Evolutionary conservation across 2,888 invertebrate genomes (phyloP).

Genomic region (Drosophila nigricruria): DNA sequence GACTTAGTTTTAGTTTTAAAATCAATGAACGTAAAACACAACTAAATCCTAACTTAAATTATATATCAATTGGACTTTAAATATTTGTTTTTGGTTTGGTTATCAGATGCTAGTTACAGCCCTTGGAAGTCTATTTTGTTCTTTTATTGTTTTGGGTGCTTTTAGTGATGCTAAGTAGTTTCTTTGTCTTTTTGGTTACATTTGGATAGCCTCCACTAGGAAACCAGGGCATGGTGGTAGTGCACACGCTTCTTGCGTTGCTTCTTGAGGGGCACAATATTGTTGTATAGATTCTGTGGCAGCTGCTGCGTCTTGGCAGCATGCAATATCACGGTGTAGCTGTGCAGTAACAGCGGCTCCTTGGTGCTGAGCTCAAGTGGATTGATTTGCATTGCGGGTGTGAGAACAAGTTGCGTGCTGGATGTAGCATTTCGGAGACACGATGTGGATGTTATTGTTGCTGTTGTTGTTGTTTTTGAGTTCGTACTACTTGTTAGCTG

Average conservation of each 20-base stretch:
- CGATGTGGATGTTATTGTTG: conserved; percentile 38
- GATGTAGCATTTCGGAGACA: conserved; percentile 63
- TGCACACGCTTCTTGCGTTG: conserved; percentile 66
- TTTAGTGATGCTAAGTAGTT: conserved; percentile 45
- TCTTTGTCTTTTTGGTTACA: conserved; percentile 39
- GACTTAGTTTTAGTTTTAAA: conserved; percentile 61
- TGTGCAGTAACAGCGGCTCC: conserved; percentile 62
- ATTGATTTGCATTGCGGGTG: conserved; percentile 48
- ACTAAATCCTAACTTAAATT: conserved; percentile 80
- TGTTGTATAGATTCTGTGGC: conserved; percentile 39
- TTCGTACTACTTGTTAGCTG: conserved; percentile 36
- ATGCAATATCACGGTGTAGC: conserved; percentile 72
- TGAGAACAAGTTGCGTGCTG: conserved; percentile 56
- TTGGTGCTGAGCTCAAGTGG: conserved; percentile 32
- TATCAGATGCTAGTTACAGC: conserved; percentile 72
- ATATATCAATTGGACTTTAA: conserved; percentile 71
- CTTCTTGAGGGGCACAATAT: conserved; percentile 37
- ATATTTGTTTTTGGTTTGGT: conserved; percentile 78
- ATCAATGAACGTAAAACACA: conserved; percentile 57
- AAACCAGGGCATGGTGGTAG: conserved; percentile 75
- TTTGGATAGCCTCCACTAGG: conserved; percentile 69
- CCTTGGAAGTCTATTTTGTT: conserved; percentile 64
- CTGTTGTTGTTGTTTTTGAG: conserved; percentile 26
- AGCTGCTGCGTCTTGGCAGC: conserved; percentile 36
- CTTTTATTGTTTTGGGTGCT: conserved; percentile 12